phyloP scores from a whole-genome alignment of 2,113 vertebrate species.

The Xiphias gladius region DNA sequence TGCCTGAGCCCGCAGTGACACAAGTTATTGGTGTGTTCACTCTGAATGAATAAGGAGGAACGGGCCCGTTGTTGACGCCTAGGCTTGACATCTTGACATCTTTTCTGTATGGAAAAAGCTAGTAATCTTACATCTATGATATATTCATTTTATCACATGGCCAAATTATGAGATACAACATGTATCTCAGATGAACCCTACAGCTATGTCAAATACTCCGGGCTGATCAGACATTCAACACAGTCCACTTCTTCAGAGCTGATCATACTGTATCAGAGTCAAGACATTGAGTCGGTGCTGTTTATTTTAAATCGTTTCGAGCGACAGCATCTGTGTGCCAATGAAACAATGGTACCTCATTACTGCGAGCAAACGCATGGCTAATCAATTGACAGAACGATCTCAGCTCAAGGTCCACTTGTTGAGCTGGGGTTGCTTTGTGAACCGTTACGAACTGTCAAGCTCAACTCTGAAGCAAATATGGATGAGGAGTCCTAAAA shows the following conservation, averaged over 20 bases:
- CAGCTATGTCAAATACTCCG: not conserved
- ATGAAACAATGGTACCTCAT: not conserved
- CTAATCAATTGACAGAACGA: not conserved
- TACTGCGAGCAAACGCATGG: not conserved
- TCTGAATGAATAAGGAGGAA: conserved; percentile 17
- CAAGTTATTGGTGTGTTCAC: conserved; percentile 34
- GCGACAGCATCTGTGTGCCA: not conserved
- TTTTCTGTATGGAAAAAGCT: not conserved
- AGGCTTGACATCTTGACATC: not conserved
- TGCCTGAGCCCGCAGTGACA: conserved; percentile 27
- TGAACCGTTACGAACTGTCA: not conserved
- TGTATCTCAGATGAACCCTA: not conserved
- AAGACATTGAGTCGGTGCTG: not conserved
- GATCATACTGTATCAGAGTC: not conserved
- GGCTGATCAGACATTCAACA: not conserved
- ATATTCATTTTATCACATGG: not conserved
- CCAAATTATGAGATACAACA: not conserved
- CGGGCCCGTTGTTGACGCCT: not conserved
- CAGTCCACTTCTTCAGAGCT: not conserved
- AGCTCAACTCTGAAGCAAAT: not conserved
- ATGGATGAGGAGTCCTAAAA: not conserved
- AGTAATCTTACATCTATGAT: not conserved
- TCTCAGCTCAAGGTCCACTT: not conserved
- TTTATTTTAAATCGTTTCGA: not conserved
- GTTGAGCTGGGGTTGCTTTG: not conserved